phyloP scores from a whole-genome alignment of 2,888 invertebrate species.

The Clanis bilineata region DNA sequence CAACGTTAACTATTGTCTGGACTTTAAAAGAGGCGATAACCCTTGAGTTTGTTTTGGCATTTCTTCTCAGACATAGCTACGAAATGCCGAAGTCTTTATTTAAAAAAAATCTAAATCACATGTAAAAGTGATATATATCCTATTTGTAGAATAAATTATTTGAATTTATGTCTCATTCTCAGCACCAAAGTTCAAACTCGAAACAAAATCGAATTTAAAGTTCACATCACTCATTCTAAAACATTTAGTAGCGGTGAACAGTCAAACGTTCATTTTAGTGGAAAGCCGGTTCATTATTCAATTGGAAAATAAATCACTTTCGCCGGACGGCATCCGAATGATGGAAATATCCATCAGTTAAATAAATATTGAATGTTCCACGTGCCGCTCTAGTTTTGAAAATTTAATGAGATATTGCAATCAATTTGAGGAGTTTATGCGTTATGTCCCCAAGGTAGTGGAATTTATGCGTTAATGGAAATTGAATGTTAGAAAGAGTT shows the following conservation, averaged over 20 bases:
- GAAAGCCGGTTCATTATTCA: constrained; percentile 46
- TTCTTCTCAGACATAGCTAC: too few species aligned
- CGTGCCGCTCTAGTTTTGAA: constrained; percentile 2
- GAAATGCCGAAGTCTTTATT: too few species aligned
- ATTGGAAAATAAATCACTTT: constrained; percentile 40
- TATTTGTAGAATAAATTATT: too few species aligned
- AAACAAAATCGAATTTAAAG: not conserved
- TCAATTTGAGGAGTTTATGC: constrained; percentile 2
- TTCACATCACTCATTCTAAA: not conserved
- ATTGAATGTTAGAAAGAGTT: not conserved
- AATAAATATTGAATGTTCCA: constrained; percentile 26
- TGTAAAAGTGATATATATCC: too few species aligned
- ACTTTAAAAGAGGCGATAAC: too few species aligned
- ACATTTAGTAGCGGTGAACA: constrained; percentile 38
- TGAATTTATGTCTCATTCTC: too few species aligned
- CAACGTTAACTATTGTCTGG: too few species aligned
- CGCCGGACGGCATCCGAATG: constrained; percentile 30
- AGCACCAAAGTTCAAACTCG: not conserved
- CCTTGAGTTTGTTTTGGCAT: too few species aligned
- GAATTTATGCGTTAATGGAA: not conserved
- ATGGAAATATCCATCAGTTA: constrained; percentile 32
- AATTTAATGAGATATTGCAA: constrained; percentile 9
- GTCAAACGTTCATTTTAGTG: constrained; percentile 39
- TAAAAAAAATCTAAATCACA: too few species aligned
- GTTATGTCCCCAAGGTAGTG: too few species aligned